phyloP scores from a whole-genome alignment of 2,113 vertebrate species.

The Thalassarche chlororhynchos region DNA sequence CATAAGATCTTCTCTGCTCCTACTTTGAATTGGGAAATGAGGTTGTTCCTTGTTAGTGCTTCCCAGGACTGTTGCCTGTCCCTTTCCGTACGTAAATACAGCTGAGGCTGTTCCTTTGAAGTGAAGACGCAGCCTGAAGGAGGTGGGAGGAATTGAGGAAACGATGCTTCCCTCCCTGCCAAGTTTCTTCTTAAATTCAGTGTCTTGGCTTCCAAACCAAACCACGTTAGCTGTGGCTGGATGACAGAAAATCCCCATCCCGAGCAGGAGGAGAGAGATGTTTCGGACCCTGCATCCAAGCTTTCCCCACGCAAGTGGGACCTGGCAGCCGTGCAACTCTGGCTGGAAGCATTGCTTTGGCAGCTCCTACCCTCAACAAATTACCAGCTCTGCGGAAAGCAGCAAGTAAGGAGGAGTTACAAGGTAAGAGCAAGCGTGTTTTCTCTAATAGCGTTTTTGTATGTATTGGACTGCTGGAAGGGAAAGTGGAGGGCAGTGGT shows the following conservation, averaged over 20 bases:
- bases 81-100: rapidly evolving
- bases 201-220: neutral
- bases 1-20: neutral
- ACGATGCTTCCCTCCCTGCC: neutral
- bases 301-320: neutral
- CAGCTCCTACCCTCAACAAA: neutral
- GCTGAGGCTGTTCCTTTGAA: neutral
- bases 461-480: neutral
- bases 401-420: neutral
- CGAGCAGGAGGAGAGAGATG: neutral
- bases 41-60: neutral
- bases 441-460: no score
- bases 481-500: neutral
- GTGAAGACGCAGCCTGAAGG: neutral
- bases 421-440: neutral
- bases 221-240: rapidly evolving
- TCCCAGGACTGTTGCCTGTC: neutral
- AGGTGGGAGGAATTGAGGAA: neutral
- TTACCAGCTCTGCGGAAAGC: neutral
- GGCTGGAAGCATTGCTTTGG: neutral
- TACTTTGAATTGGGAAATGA: neutral
- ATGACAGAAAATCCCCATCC: neutral
- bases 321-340: neutral
- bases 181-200: neutral
- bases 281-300: neutral